These are phyloP conservation scores for Lampris megalopsis DNA, from an alignment of 2,113 vertebrate genomes.

Conservation along the genomic window DNA sequence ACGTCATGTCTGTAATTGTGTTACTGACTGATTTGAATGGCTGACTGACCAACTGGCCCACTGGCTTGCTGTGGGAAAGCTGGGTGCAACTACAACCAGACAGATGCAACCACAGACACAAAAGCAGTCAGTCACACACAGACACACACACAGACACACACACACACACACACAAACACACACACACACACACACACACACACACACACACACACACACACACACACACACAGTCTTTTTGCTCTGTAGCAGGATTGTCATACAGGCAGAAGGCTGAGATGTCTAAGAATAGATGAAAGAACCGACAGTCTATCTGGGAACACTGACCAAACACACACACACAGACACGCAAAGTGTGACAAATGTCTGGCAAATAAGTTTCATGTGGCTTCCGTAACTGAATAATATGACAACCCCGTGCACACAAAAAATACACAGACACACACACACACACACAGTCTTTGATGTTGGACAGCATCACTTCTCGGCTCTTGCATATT, in stretches of 20 bases:
- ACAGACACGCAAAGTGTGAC: slow-evolving; percentile 56
- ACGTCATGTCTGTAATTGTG: too few species aligned
- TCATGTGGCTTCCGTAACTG: slow-evolving; percentile 53
- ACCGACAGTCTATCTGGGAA: slow-evolving; percentile 56
- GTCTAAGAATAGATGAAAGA: slow-evolving; percentile 75
- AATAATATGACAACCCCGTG: slow-evolving; percentile 10
- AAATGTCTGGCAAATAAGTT: slow-evolving; percentile 62
- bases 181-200: slow-evolving; percentile 13
- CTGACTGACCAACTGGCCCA: background rate
- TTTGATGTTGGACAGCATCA: slow-evolving; percentile 65
- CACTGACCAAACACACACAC: slow-evolving; percentile 32
- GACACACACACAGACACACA: too few species aligned
- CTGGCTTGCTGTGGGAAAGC: background rate
- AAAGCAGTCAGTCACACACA: too few species aligned
- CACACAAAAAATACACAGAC: background rate
- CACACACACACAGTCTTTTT: slow-evolving; percentile 16
- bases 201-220: slow-evolving; percentile 28
- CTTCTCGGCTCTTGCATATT: slow-evolving; percentile 60
- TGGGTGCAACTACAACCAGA: background rate
- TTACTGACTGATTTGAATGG: too few species aligned
- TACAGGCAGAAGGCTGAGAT: slow-evolving; percentile 55
- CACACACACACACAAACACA: background rate
- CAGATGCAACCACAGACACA: too few species aligned
- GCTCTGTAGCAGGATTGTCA: slow-evolving; percentile 39
- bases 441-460: slow-evolving; percentile 20